Percentiles rank a stretch among this genome's conserved stretches.
Conservation (phyloP, 2,797 vertebrate genomes). For the Sylvia borin region DNA sequence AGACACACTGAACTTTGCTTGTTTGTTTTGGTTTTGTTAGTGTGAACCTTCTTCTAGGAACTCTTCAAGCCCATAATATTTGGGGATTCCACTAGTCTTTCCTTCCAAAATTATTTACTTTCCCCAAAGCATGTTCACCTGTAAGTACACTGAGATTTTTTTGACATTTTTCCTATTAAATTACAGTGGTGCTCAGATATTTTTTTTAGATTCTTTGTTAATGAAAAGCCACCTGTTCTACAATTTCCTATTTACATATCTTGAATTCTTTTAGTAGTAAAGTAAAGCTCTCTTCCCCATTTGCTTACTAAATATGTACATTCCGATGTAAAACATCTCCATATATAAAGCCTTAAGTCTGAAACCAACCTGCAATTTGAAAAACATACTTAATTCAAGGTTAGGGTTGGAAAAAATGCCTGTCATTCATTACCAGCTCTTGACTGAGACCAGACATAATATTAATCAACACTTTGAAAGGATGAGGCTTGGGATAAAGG, state of each 20-base stretch:
- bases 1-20: not conserved
- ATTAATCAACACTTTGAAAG: not conserved
- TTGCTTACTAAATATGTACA: not conserved
- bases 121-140: not conserved
- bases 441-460: not conserved
- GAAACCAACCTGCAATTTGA: not conserved
- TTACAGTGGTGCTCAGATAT: accelerated
- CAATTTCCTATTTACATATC: not conserved
- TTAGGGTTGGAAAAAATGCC: not conserved
- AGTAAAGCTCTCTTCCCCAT: not conserved
- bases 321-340: not conserved
- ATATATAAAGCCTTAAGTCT: not conserved
- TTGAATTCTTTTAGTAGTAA: not conserved
- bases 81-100: not conserved
- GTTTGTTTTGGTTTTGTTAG: not conserved
- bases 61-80: not conserved
- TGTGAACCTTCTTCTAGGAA: not conserved
- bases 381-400: not conserved
- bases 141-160: not conserved
- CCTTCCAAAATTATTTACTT: not conserved
- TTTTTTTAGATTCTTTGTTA: not conserved
- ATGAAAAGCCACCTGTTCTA: not conserved
- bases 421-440: not conserved
- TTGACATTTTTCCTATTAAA: not conserved
- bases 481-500: not conserved